Evolutionary conservation across 2,888 invertebrate genomes (phyloP), one percentile per base, ranked within the genome.

Genomic region (Hipparchia sbordonii): DNA sequence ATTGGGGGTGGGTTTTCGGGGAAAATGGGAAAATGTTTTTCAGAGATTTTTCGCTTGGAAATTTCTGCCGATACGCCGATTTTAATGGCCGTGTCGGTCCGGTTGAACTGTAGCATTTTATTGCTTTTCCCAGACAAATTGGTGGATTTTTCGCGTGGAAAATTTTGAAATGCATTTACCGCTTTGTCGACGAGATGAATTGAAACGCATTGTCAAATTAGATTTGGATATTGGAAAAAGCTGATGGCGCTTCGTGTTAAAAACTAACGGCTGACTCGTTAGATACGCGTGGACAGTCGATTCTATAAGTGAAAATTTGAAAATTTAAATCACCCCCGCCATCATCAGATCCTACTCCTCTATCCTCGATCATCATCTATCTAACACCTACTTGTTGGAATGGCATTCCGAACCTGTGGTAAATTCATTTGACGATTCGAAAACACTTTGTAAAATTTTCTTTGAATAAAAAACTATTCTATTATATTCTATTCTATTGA

Each of bases 21-120:
- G 82, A 87, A 88, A 86, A 85, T 82, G 78, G 79, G 77, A 84
- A 71, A 85, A 84, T 81, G 82, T 85, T 87, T 87, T 86, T 82
- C 81, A 77, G 74, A 74, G 80, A 82, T 82, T 87, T 88, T 88
- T 84, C 80, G 73, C 76, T 73, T 73, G 71, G 73, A 74, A 77
- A 81, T 82, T 70, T 82, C 76, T 76, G 77, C 76, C 74, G 77
- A 77, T 76, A 77, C 81, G 81, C 79, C 79, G 77, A 79, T 82
- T 84, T 85, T 81, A 82, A 73, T 68, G 73, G 80, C 74, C 76
- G 69, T 82, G 80, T 76, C 76, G 79, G 75, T 39, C 23, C 76
- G 76, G 71, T 56, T 76, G 71, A 70, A 74, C 72, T 65, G 77
- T 72, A 71, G 45, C 67, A 54, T 75, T 75, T 73, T 72, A 74